phyloP scores from a whole-genome alignment of 2,888 invertebrate genomes.

The Tupiocoris notatus region DNA sequence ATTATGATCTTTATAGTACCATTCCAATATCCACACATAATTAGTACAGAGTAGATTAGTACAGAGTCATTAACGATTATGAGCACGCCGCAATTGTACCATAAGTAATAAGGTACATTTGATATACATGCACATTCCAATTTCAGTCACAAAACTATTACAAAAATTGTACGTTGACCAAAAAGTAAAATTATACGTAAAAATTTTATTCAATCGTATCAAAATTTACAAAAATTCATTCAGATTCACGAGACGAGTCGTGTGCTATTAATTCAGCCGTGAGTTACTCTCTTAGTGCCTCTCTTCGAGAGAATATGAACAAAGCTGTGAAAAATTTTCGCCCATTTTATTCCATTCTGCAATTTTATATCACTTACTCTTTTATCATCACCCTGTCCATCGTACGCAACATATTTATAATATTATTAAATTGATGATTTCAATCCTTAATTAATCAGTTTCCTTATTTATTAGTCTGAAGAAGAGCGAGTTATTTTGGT shows the following conservation, averaged over 20 bases:
- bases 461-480: not conserved
- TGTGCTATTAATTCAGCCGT: constrained; percentile 15
- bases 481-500: too few relatives aligned
- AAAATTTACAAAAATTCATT: constrained; percentile 8
- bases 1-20: too few relatives aligned
- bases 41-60: too few relatives aligned
- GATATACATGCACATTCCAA: constrained; percentile 22
- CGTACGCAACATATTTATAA: constrained; percentile 31
- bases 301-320: not conserved
- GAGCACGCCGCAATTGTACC: not conserved
- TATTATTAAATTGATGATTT: not conserved
- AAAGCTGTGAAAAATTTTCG: constrained; percentile 22
- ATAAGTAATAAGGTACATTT: not conserved
- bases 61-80: too few relatives aligned
- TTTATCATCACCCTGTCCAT: constrained; percentile 38
- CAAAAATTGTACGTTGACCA: too few relatives aligned
- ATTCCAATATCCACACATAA: too few relatives aligned
- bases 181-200: not conserved
- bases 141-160: not conserved
- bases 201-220: not conserved
- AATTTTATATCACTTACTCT: constrained; percentile 25
- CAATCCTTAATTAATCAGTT: not conserved
- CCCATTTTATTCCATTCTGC: constrained; percentile 3
- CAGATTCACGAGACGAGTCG: not conserved
- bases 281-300: constrained; percentile 12